Percentiles rank a stretch among this genome's conserved stretches.
Conservation (phyloP, 92 coral and sea anemone species). For the Palythoa caribaeorum region DNA sequence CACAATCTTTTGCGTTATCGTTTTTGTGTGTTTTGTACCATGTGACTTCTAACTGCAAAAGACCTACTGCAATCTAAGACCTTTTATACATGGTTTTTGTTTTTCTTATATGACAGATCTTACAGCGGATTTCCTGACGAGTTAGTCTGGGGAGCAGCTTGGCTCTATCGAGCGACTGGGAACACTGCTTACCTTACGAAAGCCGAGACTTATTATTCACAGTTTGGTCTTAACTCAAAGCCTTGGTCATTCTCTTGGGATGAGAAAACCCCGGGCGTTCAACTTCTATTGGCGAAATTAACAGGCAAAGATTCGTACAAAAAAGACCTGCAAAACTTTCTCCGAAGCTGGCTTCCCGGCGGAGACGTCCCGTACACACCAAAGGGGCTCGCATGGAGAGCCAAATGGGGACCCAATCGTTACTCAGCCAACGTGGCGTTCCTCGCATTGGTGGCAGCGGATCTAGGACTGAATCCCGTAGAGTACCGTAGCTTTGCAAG, state of each 20-base stretch:
- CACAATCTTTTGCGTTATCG: too few relatives aligned
- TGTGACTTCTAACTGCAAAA: too few relatives aligned
- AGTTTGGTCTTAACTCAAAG: conserved; percentile 56
- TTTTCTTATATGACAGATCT: conserved; percentile 43
- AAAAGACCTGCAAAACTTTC: conserved; percentile 44
- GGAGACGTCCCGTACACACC: conserved; percentile 66
- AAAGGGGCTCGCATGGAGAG: conserved; percentile 76
- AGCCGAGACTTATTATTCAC: conserved; percentile 75
- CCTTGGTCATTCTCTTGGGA: conserved; percentile 84
- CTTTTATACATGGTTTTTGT: background rate
- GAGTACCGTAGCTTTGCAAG: conserved; percentile 66
- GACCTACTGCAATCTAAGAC: too few relatives aligned
- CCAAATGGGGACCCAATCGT: conserved; percentile 73
- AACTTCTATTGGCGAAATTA: conserved; percentile 62
- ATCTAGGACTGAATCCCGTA: conserved; percentile 50
- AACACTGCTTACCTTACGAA: conserved; percentile 67
- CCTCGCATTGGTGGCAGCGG: conserved; percentile 73
- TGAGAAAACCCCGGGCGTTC: conserved; percentile 72
- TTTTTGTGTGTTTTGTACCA: too few relatives aligned
- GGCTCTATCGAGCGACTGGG: conserved; percentile 87
- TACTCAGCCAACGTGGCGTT: conserved; percentile 75
- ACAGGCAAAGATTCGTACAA: conserved; percentile 54
- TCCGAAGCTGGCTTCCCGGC: conserved; percentile 67
- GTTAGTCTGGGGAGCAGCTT: conserved; percentile 94
- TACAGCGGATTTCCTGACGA: conserved; percentile 79